phyloP scores from a whole-genome alignment of 2,888 invertebrate species.

The Leptopilina myrica region DNA sequence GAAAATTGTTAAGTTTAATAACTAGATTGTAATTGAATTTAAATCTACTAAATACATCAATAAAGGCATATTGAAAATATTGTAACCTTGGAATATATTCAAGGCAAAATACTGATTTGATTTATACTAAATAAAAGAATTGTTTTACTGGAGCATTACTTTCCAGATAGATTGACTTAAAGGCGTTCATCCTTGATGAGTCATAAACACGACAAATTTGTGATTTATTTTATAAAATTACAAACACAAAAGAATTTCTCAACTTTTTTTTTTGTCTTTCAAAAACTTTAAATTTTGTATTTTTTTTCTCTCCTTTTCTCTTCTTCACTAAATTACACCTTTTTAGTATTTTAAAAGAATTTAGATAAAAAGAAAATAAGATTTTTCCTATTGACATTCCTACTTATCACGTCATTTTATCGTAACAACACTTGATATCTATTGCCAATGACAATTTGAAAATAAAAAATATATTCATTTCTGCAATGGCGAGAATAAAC shows the following conservation, averaged over 20 bases:
- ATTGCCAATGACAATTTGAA: constrained; percentile 13
- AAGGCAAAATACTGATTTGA: neutral
- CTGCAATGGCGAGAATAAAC: neutral
- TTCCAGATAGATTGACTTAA: neutral
- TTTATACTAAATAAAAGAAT: constrained; percentile 5
- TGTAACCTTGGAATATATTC: neutral
- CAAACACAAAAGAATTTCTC: neutral
- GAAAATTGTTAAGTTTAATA: no score
- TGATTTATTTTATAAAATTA: constrained; percentile 9
- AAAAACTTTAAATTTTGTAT: neutral
- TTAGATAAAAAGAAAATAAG: no score
- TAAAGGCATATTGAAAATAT: constrained; percentile 2
- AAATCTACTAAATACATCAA: no score
- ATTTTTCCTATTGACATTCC: neutral
- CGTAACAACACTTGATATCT: neutral
- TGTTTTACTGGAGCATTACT: neutral
- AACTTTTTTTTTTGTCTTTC: neutral
- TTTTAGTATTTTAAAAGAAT: no score
- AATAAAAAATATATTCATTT: neutral
- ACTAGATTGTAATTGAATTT: constrained; percentile 28
- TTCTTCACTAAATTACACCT: no score
- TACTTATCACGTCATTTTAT: constrained; percentile 8
- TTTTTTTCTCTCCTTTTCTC: no score
- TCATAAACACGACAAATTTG: neutral
- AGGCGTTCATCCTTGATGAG: constrained; percentile 23